phyloP scores from a whole-genome alignment of 2,113 vertebrate species.

The Hucho hucho region DNA sequence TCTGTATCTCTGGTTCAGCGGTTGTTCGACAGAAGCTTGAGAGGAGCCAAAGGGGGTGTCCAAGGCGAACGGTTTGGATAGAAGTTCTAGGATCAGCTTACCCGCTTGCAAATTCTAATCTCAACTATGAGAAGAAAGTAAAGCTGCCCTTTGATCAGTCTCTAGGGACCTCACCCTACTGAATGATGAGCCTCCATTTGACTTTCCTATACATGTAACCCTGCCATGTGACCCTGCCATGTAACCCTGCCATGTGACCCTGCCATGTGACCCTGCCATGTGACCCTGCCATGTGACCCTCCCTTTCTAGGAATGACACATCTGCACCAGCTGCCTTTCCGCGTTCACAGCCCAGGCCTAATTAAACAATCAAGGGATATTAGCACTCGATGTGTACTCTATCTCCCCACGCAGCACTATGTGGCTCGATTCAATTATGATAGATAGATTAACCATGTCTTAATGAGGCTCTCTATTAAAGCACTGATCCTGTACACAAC shows the following conservation, averaged over 20 bases:
- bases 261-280: no score
- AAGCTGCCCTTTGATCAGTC: no score
- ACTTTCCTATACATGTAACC: no score
- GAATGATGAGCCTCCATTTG: background rate
- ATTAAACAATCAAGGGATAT: conserved; percentile 62
- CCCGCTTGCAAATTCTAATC: background rate
- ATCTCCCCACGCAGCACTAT: conserved; percentile 30
- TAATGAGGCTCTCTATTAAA: conserved; percentile 44
- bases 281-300: conserved; percentile 8
- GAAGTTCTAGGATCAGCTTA: background rate
- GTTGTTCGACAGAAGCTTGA: background rate
- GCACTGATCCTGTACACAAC: conserved; percentile 27
- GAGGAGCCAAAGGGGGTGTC: background rate
- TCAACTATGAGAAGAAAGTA: background rate
- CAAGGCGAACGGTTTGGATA: background rate
- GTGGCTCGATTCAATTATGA: conserved; percentile 56
- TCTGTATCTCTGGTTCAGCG: background rate
- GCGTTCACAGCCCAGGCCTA: conserved; percentile 41
- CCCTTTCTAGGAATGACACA: conserved; percentile 36
- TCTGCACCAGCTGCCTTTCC: conserved; percentile 41
- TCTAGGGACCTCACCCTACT: no score
- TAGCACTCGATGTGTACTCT: conserved; percentile 31
- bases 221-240: no score
- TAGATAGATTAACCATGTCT: conserved; percentile 41
- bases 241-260: no score